Conservation (phyloP, 2,888 invertebrate genomes). For the Chaetogeoica ovagalla region DNA sequence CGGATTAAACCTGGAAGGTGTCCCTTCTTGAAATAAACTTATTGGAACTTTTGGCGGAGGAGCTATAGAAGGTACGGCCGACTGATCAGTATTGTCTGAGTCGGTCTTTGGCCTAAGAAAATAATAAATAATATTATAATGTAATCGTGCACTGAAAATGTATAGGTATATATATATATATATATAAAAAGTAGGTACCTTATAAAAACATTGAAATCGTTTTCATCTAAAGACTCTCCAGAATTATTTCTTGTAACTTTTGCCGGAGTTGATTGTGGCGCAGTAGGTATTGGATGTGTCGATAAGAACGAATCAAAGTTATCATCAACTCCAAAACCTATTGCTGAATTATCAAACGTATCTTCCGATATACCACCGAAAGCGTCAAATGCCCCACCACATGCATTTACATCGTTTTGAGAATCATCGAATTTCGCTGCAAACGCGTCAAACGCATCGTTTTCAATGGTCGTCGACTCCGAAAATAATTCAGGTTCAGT, state of each 20-base stretch:
- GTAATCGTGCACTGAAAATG: too few species aligned
- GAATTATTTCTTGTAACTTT: conserved; percentile 68
- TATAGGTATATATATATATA: too few species aligned
- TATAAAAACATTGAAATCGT: conserved; percentile 80
- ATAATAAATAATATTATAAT: not conserved
- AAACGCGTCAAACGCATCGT: conserved; percentile 82
- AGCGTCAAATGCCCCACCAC: conserved; percentile 61
- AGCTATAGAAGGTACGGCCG: conserved; percentile 72
- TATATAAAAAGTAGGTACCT: conserved; percentile 64
- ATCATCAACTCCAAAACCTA: conserved; percentile 74
- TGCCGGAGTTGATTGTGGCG: conserved; percentile 70
- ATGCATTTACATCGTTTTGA: conserved; percentile 55
- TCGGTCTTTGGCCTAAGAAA: conserved; percentile 31
- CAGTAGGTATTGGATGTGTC: conserved; percentile 64
- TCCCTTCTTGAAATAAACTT: conserved; percentile 65
- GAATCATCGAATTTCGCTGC: conserved; percentile 84
- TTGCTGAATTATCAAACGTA: conserved; percentile 61
- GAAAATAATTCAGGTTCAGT: conserved; percentile 1
- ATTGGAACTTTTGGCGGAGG: conserved; percentile 70
- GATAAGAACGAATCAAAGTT: conserved; percentile 65
- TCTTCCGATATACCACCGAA: conserved; percentile 35
- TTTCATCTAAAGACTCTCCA: conserved; percentile 77
- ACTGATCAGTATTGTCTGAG: conserved; percentile 55
- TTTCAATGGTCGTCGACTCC: conserved; percentile 55
- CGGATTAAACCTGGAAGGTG: conserved; percentile 75